Evolutionary conservation across 2,113 vertebrate species (phyloP).

Genomic region (Miniopterus natalensis): DNA sequence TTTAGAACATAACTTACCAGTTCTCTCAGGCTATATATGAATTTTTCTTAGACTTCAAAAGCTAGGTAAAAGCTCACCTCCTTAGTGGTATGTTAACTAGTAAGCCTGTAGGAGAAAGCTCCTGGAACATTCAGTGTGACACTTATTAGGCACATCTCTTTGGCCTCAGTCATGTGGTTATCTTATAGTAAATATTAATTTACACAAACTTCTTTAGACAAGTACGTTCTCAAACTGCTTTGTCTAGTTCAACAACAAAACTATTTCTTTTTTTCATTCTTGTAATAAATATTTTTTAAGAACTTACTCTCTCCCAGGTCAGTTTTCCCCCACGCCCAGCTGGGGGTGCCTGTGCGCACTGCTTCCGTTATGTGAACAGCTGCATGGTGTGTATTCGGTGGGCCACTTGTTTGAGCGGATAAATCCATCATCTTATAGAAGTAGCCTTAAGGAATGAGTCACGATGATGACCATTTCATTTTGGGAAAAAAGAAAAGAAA

Average conservation of each 20-base stretch:
- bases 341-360: neutral
- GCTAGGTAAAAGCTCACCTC: neutral
- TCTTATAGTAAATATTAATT: neutral
- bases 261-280: neutral
- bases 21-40: neutral
- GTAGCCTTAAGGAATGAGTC: constrained; percentile 10
- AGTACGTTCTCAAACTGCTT: neutral
- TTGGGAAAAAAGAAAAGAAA: neutral
- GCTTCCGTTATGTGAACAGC: constrained; percentile 58
- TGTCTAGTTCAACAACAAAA: constrained; percentile 8
- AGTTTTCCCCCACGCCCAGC: neutral
- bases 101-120: neutral
- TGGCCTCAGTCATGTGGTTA: accelerated
- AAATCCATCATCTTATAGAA: constrained; percentile 23
- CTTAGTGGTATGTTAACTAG: neutral
- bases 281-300: constrained; percentile 30
- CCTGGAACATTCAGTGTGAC: neutral
- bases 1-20: neutral
- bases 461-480: neutral
- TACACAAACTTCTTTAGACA: neutral
- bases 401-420: neutral
- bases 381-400: neutral
- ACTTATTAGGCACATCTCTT: neutral
- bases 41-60: neutral
- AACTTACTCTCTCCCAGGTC: neutral